Base-by-base conservation (phyloP, 2,113 vertebrate genomes). In the Henicopernis longicauda region DNA sequence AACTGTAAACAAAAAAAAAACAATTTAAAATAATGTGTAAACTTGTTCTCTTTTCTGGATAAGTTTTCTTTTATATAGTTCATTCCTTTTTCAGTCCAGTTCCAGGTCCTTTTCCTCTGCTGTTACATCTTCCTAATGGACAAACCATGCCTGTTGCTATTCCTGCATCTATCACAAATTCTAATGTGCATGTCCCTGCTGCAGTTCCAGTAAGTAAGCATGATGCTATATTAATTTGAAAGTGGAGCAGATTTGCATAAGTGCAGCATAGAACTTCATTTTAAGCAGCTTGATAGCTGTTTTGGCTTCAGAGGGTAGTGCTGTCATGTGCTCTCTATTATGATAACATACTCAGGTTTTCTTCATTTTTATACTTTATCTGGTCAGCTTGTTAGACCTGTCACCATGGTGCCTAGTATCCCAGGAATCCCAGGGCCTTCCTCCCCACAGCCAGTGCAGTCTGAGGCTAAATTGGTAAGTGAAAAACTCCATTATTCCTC, bases 391-490 rank as follows among this genome's bases (percentile, higher is more conserved):
- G 99, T 99, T 99, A 99, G 99, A 99, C 99, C 99, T 97, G 99
- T 99, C 99, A 99, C 99, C 99, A 98, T 99, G 98, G 99, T 99
- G 99, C 99, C 99, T 99, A 99, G 98, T 97, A 98, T 99, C 97
- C 99, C 99, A 95, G 99, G 99, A 97, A 99, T 99, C 97, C 99
- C 99, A 97, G 99, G 99, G 97, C 99, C 99, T 97, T 99, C 99
- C 73, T 99, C 99, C 95, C 99, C 99, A 96, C 99, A 99, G 87
- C 99, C 99, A 94, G 98, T 98, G 98, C 99, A 99, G 97, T 99
- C 99, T 98, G 99, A 99, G 98, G 99, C 99, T 98, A 99, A 99
- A 98, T 99, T 99, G 99, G 99, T 99, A 99, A 98, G 97, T 96
- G 93, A 93, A 85, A 86, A 90, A 95, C 97, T 92, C 97, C 91